Base-by-base conservation (phyloP, 1,140 invertebrate genomes). In the Plectus sambesii region DNA sequence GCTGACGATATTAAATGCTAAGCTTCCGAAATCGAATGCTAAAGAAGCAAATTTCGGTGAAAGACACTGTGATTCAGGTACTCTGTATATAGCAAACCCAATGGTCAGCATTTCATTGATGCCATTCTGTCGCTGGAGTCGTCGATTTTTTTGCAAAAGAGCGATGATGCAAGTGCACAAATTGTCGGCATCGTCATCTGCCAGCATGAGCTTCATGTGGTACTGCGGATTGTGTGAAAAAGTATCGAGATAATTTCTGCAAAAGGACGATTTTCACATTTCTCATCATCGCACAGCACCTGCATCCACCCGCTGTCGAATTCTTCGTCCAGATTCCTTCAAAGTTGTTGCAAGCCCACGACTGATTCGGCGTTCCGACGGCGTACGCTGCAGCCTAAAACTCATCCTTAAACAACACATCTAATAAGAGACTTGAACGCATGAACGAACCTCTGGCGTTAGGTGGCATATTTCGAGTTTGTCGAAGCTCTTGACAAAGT, bases 231-330 rank as follows among this genome's bases (percentile, higher is more conserved):
- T n/a, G n/a, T n/a, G n/a, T n/a, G 60, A 63, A 59, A 69, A 66
- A 23, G 81, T 80, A 50, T 92, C 69, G 22, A 96, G 72, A 71
- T 83, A 89, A 73, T 99, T 98, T 62, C 93, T 80, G 70, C 78
- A 59, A 40, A 40, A 17, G 17, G 9, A 9, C 30, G 9, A n/a
- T 70, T 93, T 90, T 40, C 30, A 40, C 8, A 40, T 17, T 17
- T 17, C 9, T 8, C 15, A 15, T 17, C 17, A 40, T 8, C 30
- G 15, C 9, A n/a, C n/a, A n/a, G n/a, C n/a, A n/a, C n/a, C n/a
- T n/a, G n/a, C 93, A 98, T n/a, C 93, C 93, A 24, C 93, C 93
- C 25, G 92, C 90, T 9, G 87, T 93, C 2, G 86, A 82, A 15
- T 87, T 71, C 12, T 60, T 71, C 1, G 87, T 83, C 93, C 93